phyloP scores from a whole-genome alignment of 2,797 vertebrate genomes.

The Squalus acanthias region DNA sequence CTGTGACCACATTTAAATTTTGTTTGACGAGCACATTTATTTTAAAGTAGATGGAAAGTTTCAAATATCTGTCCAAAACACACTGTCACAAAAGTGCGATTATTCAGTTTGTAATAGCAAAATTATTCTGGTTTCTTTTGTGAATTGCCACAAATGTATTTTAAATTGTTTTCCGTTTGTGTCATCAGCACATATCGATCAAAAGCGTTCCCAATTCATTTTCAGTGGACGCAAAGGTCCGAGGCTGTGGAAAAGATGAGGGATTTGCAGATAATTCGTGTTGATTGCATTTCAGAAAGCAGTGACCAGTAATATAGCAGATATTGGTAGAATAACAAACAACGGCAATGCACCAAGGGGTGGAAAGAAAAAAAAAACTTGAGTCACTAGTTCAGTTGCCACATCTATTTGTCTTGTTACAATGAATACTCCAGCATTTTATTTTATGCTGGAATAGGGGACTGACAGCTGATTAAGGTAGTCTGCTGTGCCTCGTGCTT shows the following conservation, averaged over 20 bases:
- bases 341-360: not conserved
- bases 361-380: not conserved
- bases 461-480: conserved; percentile 16
- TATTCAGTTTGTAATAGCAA: not conserved
- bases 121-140: conserved; percentile 21
- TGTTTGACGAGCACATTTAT: not conserved
- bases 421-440: not conserved
- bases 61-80: not conserved
- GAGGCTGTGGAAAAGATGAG: not conserved
- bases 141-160: not conserved
- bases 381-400: conserved; percentile 10
- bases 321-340: not conserved
- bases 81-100: not conserved
- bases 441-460: not conserved
- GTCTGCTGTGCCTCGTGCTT: conserved; percentile 17
- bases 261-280: conserved; percentile 16
- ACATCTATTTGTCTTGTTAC: conserved; percentile 8
- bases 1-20: not conserved
- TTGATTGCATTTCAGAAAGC: conserved; percentile 1
- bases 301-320: not conserved
- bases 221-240: conserved; percentile 7
- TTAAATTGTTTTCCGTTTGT: conserved; percentile 34
- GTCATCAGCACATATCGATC: conserved; percentile 25
- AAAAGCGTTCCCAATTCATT: conserved; percentile 13
- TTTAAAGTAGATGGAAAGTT: not conserved